These are phyloP conservation scores for Nymphalis polychloros DNA, from an alignment of 2,888 invertebrate genomes.

Conservation along the genomic window DNA sequence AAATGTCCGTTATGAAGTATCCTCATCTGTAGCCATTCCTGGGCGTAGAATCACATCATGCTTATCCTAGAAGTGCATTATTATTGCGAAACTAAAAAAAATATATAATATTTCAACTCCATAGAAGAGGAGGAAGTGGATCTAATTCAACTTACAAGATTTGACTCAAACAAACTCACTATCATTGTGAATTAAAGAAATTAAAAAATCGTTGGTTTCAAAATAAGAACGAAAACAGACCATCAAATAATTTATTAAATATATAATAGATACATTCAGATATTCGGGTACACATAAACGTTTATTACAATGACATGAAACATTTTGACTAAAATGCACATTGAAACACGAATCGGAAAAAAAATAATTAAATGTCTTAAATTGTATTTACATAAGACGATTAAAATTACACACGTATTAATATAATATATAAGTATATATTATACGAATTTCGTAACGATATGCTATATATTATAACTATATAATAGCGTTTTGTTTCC, in stretches of 20 bases:
- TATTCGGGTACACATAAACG: conserved; percentile 1
- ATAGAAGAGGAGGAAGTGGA: too few relatives aligned
- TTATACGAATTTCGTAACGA: conserved; percentile 45
- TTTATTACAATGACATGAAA: not conserved
- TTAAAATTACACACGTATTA: conserved; percentile 1
- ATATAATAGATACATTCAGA: conserved; percentile 7
- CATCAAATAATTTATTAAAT: conserved; percentile 12
- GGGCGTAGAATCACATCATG: too few relatives aligned
- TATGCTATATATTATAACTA: conserved; percentile 63
- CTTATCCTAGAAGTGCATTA: too few relatives aligned
- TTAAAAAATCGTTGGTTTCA: not conserved
- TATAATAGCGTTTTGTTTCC: conserved; percentile 80
- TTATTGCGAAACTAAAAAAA: too few relatives aligned
- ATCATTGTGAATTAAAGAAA: not conserved
- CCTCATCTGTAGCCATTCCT: too few relatives aligned
- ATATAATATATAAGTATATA: conserved; percentile 4
- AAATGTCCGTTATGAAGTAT: too few relatives aligned
- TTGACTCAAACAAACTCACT: too few relatives aligned
- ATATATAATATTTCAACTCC: too few relatives aligned
- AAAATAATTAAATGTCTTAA: not conserved
- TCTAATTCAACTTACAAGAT: too few relatives aligned
- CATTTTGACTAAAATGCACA: not conserved
- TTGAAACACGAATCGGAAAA: conserved; percentile 1
- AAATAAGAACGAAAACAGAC: not conserved
- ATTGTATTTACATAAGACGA: not conserved